Evolutionary conservation across 2,797 vertebrate genomes (phyloP).

Genomic region (Prunella strophiata): DNA sequence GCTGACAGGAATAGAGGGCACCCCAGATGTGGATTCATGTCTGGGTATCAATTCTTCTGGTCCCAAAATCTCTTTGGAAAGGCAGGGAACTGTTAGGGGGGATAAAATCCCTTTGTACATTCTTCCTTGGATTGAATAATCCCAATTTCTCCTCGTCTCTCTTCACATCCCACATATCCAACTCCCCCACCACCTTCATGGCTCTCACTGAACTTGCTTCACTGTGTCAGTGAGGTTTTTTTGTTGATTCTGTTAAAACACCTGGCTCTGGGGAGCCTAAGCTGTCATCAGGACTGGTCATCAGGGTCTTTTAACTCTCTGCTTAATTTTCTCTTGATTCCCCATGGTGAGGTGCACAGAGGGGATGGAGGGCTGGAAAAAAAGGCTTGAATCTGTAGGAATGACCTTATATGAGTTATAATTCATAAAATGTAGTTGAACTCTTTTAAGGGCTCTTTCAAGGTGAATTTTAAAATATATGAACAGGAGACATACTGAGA

Average conservation of each 20-base stretch:
- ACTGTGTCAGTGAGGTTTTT: background rate
- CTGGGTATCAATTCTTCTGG: fast-evolving
- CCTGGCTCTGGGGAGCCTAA: background rate
- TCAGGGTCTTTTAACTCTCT: background rate
- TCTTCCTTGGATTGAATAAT: background rate
- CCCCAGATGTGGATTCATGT: fast-evolving
- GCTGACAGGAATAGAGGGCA: background rate
- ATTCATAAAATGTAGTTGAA: background rate
- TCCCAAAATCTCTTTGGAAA: background rate
- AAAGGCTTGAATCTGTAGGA: background rate
- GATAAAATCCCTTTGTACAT: background rate
- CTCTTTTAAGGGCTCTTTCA: background rate
- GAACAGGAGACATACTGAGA: background rate
- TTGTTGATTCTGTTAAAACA: background rate
- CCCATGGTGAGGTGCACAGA: background rate
- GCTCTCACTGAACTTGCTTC: background rate
- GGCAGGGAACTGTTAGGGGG: background rate
- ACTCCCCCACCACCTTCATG: background rate
- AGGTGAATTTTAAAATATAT: background rate
- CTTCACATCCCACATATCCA: fast-evolving
- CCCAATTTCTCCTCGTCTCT: background rate
- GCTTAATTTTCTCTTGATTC: background rate
- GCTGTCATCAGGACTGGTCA: no score
- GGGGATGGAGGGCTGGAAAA: no score
- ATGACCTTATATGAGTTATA: background rate